Evolutionary conservation across 2,888 invertebrate genomes (phyloP).

Genomic region (Baccha elongata): DNA sequence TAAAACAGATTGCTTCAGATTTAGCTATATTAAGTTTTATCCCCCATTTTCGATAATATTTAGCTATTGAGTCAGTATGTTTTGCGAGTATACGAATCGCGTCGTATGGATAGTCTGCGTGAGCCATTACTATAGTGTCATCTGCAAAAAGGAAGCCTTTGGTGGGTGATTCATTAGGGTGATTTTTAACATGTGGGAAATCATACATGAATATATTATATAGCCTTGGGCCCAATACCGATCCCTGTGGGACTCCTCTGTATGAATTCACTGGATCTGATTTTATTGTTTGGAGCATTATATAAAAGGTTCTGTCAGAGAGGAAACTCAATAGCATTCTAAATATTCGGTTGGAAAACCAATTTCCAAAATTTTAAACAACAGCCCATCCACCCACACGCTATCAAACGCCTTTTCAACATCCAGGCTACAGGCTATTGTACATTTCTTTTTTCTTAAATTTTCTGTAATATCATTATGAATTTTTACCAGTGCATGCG

Average conservation of each 20-base stretch:
- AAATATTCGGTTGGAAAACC: not conserved
- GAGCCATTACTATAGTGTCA: not conserved
- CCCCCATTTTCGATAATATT: not conserved
- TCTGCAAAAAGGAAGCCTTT: slow-evolving; percentile 1
- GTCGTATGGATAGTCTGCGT: not conserved
- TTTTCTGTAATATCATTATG: no score
- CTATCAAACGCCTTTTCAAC: no score
- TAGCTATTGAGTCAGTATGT: not conserved
- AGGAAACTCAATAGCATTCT: slow-evolving; percentile 6
- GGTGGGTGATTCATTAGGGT: not conserved
- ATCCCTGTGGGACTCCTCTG: no score
- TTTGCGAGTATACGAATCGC: not conserved
- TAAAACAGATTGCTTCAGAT: not conserved
- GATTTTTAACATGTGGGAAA: no score
- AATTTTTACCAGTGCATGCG: slow-evolving; percentile 2
- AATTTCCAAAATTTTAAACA: slow-evolving; percentile 1
- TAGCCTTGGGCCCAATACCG: no score
- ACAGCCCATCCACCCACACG: slow-evolving; percentile 8
- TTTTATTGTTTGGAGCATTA: not conserved
- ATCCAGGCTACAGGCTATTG: slow-evolving; percentile 13
- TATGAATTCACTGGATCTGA: not conserved
- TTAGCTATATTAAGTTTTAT: not conserved
- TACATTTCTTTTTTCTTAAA: slow-evolving; percentile 25
- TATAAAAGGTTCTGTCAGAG: not conserved
- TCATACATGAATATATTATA: no score